Percentiles rank a stretch among this genome's conserved stretches.
Conservation (phyloP, 2,888 invertebrate species). For the Drosophila monieri region DNA sequence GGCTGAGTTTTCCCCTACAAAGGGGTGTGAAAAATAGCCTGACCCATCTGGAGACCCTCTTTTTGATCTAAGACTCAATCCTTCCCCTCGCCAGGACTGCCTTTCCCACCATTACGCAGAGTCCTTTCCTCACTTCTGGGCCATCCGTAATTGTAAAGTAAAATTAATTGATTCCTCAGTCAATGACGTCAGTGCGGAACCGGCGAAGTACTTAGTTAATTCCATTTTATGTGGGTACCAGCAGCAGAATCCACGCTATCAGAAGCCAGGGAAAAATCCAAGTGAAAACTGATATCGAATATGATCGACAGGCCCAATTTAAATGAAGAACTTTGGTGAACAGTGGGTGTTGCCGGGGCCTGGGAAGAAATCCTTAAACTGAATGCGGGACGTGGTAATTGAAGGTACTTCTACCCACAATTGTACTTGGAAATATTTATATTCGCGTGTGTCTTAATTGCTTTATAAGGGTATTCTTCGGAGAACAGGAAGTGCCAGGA, state of each 20-base stretch:
- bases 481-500: slow-evolving; percentile 13
- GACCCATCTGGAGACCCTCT: slow-evolving; percentile 46
- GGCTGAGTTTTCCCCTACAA: slow-evolving; percentile 17
- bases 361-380: slow-evolving; percentile 33
- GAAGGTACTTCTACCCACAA: slow-evolving; percentile 28
- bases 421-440: not conserved
- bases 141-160: slow-evolving; percentile 71
- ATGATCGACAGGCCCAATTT: slow-evolving; percentile 76
- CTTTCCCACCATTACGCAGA: slow-evolving; percentile 59
- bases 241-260: slow-evolving; percentile 25
- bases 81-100: slow-evolving; percentile 58
- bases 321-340: slow-evolving; percentile 69
- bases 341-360: slow-evolving; percentile 45
- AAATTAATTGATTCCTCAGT: slow-evolving; percentile 77
- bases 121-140: slow-evolving; percentile 60
- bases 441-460: slow-evolving; percentile 26
- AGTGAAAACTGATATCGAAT: slow-evolving; percentile 55
- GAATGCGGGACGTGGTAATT: slow-evolving; percentile 36
- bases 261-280: not conserved
- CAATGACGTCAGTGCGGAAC: slow-evolving; percentile 57
- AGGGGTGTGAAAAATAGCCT: slow-evolving; percentile 54
- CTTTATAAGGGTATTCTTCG: slow-evolving; percentile 20
- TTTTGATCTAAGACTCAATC: slow-evolving; percentile 32
- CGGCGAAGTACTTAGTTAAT: slow-evolving; percentile 39
- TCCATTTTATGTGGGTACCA: slow-evolving; percentile 71